Base-by-base conservation (phyloP, 2,888 invertebrate genomes). In the Dorcus hopei region DNA sequence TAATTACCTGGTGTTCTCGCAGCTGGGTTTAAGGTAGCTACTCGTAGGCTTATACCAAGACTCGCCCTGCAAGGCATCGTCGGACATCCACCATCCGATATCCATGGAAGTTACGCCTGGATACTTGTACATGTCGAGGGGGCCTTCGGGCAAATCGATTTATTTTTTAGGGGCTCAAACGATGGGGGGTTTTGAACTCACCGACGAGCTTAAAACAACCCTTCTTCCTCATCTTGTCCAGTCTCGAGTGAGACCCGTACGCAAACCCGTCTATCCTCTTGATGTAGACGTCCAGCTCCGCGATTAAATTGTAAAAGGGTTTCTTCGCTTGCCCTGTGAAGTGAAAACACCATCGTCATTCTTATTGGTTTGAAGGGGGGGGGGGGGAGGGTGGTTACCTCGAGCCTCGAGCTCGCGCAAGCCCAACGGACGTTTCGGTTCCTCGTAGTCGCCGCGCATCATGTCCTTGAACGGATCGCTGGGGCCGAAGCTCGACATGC, bases 211-310 rank as follows among this genome's bases (percentile, higher is more conserved):
- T 82, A n/a, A 81, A 72, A 7, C 82, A 75, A 19, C 81, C 81
- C 69, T 82, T 84, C 38, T 75, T 75, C 64, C 81, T 80, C 81
- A 82, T 82, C 71, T 75, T 80, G 3, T 62, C 71, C 62, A 82
- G 77, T 66, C 82, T 77, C 62, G 79, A 75, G 49, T 71, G 72
- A 1, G 83, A 83, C 50, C 80, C 81, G 64, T 83, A 84, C 0
- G 83, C 78, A 64, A 82, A 83, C 26, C 84, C 84, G 73, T 85
- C 81, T 1, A 81, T 81, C 69, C 77, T 75, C 16, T 82, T 82
- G 45, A 81, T 72, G 59, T 82, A 82, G 55, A 80, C 74, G 66
- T 83, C 84, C 11, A 82, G 75, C 45, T 78, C 70, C 59, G 80
- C 52, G 9, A 54, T 41, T 48, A 55, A 45, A 47, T 56, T 55